Evolutionary conservation across 2,888 invertebrate species (phyloP), one percentile per base, ranked within the genome.

Genomic region (Petrolisthes cinctipes): DNA sequence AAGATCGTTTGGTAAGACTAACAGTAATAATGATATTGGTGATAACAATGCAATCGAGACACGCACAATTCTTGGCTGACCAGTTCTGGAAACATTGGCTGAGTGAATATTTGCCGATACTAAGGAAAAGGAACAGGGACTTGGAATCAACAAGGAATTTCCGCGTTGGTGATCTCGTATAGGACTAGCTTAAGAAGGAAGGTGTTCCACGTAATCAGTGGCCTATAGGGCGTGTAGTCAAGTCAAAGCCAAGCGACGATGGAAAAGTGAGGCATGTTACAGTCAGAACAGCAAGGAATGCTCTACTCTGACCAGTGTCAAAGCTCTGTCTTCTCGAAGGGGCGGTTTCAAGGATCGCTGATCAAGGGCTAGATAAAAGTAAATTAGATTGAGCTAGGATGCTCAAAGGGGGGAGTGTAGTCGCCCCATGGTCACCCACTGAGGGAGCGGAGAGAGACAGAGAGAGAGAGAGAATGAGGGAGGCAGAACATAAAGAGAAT

Each of bases 51-150:
- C n/a, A n/a, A n/a, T n/a, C n/a, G n/a, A n/a, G n/a, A n/a, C 61
- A 61, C 14, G 61, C 14, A 6, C 61, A 61, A 61, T 61, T 61
- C 61, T 61, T 61, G 61, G 61, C 61, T 6, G 61, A 61, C 61
- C 61, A 61, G 61, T 61, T 61, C 51, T 83, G 66, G 83, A 71
- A 61, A 61, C 61, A 61, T 14, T 61, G 61, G 61, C 61, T 61
- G 6, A 6, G 14, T 9, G 61, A 61, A 14, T 61, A 61, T 14
- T 14, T 61, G 6, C 61, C 61, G 7, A 6, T 61, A 14, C 61
- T 61, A 14, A 61, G 61, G 61, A 61, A 14, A 6, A 6, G 14
- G 7, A 6, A 61, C 6, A 61, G 61, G 14, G 7, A 61, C 61
- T 14, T 61, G 6, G 61, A 61, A 61, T 14, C 61, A 6, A 6